Percentiles rank a stretch among this genome's conserved stretches.
Evolutionary conservation across 2,888 invertebrate species (phyloP).

Genomic region (Drosophila borealis): DNA sequence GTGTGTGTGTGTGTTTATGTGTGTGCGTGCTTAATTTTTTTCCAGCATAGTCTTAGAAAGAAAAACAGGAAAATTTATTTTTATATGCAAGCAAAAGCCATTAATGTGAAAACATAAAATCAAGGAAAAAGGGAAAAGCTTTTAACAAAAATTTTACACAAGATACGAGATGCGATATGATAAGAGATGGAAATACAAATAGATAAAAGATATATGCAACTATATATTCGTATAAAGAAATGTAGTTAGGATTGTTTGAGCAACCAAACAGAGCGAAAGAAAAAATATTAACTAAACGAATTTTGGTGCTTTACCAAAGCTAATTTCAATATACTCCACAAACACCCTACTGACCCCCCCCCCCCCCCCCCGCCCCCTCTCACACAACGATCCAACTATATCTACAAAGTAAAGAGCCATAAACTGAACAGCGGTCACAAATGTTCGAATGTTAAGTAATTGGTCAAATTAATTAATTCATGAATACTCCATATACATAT

Average conservation of each 20-base stretch:
- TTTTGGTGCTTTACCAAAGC: slow-evolving; percentile 51
- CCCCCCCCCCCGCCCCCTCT: not conserved
- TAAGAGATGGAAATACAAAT: slow-evolving; percentile 1
- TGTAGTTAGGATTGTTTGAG: slow-evolving; percentile 39
- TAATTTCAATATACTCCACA: slow-evolving; percentile 7
- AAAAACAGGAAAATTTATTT: slow-evolving; percentile 45
- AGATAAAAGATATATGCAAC: slow-evolving; percentile 1
- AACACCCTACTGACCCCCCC: not conserved
- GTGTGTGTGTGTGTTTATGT: not conserved
- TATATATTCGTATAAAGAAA: slow-evolving; percentile 11
- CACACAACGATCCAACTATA: not conserved
- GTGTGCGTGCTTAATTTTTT: slow-evolving; percentile 21
- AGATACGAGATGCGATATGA: slow-evolving; percentile 6
- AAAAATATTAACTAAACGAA: slow-evolving; percentile 16
- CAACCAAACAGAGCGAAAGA: slow-evolving; percentile 17
- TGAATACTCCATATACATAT: slow-evolving; percentile 10
- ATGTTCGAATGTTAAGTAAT: slow-evolving; percentile 22
- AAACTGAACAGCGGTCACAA: slow-evolving; percentile 22
- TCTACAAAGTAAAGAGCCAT: slow-evolving; percentile 6
- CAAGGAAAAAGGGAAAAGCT: slow-evolving; percentile 25
- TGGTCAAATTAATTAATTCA: slow-evolving; percentile 10
- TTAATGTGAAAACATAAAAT: slow-evolving; percentile 26
- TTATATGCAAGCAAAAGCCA: slow-evolving; percentile 51
- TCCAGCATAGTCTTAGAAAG: slow-evolving; percentile 49
- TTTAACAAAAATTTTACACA: slow-evolving; percentile 46